Percentiles rank a stretch among this genome's conserved stretches.
Evolutionary conservation across 2,888 invertebrate species (phyloP).

Genomic region (Caenorhabditis japonica): DNA sequence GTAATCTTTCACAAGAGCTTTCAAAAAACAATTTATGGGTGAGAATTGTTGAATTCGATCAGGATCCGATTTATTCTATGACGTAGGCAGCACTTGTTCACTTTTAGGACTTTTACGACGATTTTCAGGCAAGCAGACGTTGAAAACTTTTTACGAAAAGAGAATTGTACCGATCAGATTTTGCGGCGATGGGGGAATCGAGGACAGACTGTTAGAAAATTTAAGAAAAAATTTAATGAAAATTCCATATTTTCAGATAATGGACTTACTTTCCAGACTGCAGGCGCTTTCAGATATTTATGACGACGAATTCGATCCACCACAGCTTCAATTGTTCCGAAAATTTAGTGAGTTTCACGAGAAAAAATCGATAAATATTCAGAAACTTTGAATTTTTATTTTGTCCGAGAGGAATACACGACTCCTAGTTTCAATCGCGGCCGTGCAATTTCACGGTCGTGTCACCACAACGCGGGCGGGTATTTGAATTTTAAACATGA

Average conservation of each 20-base stretch:
- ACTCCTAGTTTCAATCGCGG: no score
- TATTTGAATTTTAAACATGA: no score
- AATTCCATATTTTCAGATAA: constrained; percentile 1
- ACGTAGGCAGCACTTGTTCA: constrained; percentile 48
- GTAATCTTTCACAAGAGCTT: constrained; percentile 59
- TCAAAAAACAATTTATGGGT: constrained; percentile 67
- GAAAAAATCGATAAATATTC: no score
- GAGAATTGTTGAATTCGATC: constrained; percentile 65
- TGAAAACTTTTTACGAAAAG: constrained; percentile 46
- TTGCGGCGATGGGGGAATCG: constrained; percentile 76
- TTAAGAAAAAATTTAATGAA: background rate
- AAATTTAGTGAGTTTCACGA: constrained; percentile 70
- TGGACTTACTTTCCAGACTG: constrained; percentile 50
- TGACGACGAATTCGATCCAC: constrained; percentile 65
- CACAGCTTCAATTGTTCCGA: constrained; percentile 71
- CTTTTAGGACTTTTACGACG: background rate
- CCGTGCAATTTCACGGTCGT: no score
- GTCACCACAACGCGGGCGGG: no score
- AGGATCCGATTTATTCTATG: constrained; percentile 62
- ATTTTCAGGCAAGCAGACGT: constrained; percentile 34
- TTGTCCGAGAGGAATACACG: constrained; percentile 25
- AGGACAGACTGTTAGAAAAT: constrained; percentile 77
- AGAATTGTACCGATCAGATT: constrained; percentile 74
- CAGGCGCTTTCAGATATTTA: constrained; percentile 61
- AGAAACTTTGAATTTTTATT: no score